Conservation (phyloP, 2,888 invertebrate genomes). For the Isoperla grammatica region DNA sequence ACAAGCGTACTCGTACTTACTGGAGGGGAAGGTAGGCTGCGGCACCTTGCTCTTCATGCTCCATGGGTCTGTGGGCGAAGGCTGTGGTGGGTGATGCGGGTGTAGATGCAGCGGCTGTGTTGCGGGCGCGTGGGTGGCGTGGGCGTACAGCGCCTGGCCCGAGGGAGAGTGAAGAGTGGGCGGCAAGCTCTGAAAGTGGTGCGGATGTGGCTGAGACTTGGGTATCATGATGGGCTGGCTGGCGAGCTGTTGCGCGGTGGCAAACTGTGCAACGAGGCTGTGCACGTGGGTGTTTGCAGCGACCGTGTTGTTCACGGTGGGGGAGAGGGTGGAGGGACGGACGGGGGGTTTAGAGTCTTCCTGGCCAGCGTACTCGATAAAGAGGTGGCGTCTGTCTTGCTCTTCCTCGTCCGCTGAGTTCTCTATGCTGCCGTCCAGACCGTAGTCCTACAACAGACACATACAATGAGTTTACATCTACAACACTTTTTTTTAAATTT, state of each 20-base stretch:
- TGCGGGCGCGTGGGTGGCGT: slow-evolving; percentile 5
- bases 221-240: slow-evolving; percentile 4
- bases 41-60: not conserved
- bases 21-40: not conserved
- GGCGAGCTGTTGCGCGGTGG: slow-evolving; percentile 24
- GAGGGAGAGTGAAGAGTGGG: slow-evolving; percentile 1
- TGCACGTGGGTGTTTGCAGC: slow-evolving; percentile 27
- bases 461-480: too few species aligned
- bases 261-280: slow-evolving; percentile 29
- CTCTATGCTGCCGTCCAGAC: slow-evolving; percentile 67
- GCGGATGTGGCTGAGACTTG: slow-evolving; percentile 22
- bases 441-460: slow-evolving; percentile 59
- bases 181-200: slow-evolving; percentile 11
- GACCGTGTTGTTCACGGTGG: slow-evolving; percentile 7
- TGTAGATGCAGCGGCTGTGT: not conserved
- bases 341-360: slow-evolving; percentile 32
- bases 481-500: too few species aligned
- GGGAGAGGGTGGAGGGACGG: slow-evolving; percentile 27
- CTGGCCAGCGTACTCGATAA: slow-evolving; percentile 29
- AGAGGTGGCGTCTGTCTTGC: slow-evolving; percentile 32
- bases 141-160: slow-evolving; percentile 8
- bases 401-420: slow-evolving; percentile 54
- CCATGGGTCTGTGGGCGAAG: not conserved
- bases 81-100: not conserved
- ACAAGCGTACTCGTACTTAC: not conserved